Evolutionary conservation across 2,888 invertebrate species (phyloP), one percentile per base, ranked within the genome.

Genomic region (Syrphus vitripennis): DNA sequence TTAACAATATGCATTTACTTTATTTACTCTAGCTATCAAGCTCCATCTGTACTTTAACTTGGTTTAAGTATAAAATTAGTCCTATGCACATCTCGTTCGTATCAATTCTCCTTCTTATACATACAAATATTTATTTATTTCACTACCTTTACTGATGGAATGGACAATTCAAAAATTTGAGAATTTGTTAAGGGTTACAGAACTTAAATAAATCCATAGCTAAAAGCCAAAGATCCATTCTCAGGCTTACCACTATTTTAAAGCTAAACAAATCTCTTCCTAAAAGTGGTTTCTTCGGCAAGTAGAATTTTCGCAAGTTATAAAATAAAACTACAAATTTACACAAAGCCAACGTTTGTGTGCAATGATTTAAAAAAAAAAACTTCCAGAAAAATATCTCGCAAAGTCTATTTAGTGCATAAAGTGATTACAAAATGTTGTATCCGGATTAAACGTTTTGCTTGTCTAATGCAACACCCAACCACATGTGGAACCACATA

Each of bases 401-500:
- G 14, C 24, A 63, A 55, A 65, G 55, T 63, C 29, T 26, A 59
- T 67, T 80, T 31, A 34, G 34, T 37, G 31, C 24, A 72, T 45
- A 9, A 31, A 59, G 37, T 67, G 79, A 67, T 80, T 72, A 80
- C 45, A 78, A 74, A 34, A 50, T 67, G 31, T 50, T 79, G n/a
- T 55, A 16, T 12, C 26, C 5, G 69, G 61, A 76, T 76, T 75
- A 70, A 21, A 7, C 10, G 34, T 59, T 74, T 9, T 21, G 37
- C 63, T 29, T 37, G 3, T 45, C 55, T 57, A 76, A 76, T 50
- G 29, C 34, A 55, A 67, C 76, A 55, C 45, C 7, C 19, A 42
- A 42, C 16, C 21, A 50, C 48, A 65, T 50, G 65, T 61, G 67
- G 57, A 63, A 31, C 34, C n/a, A 50, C 57, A 29, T 59, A 26